These are phyloP conservation scores for Notolabrus celidotus DNA, from an alignment of 2,797 vertebrate genomes.

Conservation along the genomic window DNA sequence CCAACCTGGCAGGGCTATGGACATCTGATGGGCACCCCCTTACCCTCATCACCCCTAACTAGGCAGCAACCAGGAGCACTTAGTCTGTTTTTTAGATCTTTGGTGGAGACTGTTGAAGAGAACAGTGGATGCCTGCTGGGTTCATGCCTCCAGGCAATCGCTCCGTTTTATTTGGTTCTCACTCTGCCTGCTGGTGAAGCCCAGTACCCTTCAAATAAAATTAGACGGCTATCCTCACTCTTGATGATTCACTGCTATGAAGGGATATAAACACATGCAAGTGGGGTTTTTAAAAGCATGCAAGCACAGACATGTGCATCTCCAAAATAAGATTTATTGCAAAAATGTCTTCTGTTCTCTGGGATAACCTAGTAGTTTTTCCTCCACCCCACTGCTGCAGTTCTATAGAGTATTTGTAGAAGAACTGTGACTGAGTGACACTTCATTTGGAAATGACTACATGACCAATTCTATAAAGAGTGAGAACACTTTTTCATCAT, in stretches of 20 bases:
- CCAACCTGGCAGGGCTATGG: constrained; percentile 27
- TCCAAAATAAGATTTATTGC: constrained; percentile 61
- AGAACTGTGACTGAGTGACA: constrained; percentile 12
- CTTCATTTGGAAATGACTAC: constrained; percentile 43
- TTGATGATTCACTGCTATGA: constrained; percentile 79
- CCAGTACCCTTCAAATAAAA: constrained; percentile 87
- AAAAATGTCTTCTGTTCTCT: constrained; percentile 78
- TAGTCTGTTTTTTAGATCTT: constrained; percentile 83
- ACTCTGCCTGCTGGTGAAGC: constrained; percentile 82
- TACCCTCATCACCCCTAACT: constrained; percentile 72
- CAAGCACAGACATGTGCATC: constrained; percentile 22
- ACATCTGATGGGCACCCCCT: constrained; percentile 63
- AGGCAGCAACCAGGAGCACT: constrained; percentile 79
- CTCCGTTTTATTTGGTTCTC: constrained; percentile 80
- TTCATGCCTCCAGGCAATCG: constrained; percentile 84
- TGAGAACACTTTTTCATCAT: constrained; percentile 37
- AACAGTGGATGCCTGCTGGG: constrained; percentile 85
- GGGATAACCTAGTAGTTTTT: constrained; percentile 78
- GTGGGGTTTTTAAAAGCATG: constrained; percentile 47
- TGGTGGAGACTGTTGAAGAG: constrained; percentile 82
- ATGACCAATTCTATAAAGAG: constrained; percentile 14
- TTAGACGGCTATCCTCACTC: constrained; percentile 84
- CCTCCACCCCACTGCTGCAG: constrained; percentile 69
- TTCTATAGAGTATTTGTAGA: constrained; percentile 5
- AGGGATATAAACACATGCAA: constrained; percentile 50